Evolutionary conservation across 2,797 vertebrate genomes (phyloP), one percentile per base, ranked within the genome.

Genomic region (Chromis chromis): DNA sequence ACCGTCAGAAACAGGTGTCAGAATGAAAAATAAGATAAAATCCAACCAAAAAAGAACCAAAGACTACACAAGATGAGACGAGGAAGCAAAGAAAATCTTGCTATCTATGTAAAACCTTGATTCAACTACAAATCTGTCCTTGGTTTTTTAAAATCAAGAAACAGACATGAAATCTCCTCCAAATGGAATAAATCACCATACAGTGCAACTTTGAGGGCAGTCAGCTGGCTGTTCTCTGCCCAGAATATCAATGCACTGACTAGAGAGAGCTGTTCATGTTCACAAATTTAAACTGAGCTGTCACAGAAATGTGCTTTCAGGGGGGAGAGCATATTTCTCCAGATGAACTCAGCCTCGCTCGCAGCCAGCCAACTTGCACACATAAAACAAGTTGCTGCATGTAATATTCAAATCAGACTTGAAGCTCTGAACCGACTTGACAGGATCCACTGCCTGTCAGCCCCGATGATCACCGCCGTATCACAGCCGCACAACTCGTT

Each of bases 361-460:
- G 40, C 76, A 79, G 59, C 27, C 67, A 59, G 67, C 70, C 60
- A 24, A 22, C 53, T 8, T 31, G 9, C 67, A 68, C 66, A 71
- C 57, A 79, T 71, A 11, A 81, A 80, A 83, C 83, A 70, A 81
- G 85, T 65, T 70, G 71, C 69, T 56, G 60, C 78, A 28, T 57
- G 80, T 70, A 62, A 79, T 69, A 72, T 65, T 90, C 58, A 74
- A 72, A 81, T 85, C 56, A 56, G 58, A 17, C n/a, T n/a, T 1
- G 53, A 77, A 10, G 48, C 69, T 55, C 53, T 68, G 73, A 78
- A 78, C 53, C 5, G 61, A 70, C 73, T 52, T 36, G 81, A 85
- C 85, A 78, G 68, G 68, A 82, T 74, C 79, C 44, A 19, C 74
- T 54, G 71, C 76, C 66, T 61, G 79, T 83, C 77, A 55, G 83